Evolutionary conservation across 37 sponge, comb jelly and placozoan species (phyloP).

Genomic region (Amphimedon queenslandica): DNA sequence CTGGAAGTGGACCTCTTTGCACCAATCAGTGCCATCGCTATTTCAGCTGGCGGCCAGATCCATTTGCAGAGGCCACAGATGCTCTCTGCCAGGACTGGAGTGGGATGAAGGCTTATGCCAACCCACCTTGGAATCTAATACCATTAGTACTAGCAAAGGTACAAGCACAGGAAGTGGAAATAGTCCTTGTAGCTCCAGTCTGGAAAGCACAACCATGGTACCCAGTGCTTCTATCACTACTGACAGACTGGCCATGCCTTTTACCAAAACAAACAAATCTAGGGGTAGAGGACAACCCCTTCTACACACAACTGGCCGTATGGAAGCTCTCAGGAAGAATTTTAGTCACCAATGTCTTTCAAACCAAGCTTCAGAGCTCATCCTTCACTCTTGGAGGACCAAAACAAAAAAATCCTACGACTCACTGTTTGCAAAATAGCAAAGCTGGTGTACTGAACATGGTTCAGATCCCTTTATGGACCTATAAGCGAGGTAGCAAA

Average conservation of each 20-base stretch:
- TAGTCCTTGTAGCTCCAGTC: too few relatives aligned
- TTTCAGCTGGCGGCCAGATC: too few relatives aligned
- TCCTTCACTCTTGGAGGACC: constrained; percentile 21
- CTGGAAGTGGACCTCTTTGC: constrained; percentile 12
- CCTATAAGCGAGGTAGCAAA: too few relatives aligned
- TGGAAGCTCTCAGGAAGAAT: constrained; percentile 36
- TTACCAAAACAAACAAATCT: constrained; percentile 11
- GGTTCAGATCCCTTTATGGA: constrained; percentile 14
- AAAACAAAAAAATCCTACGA: too few relatives aligned
- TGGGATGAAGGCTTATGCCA: background rate
- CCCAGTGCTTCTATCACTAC: background rate
- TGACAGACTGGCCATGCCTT: too few relatives aligned
- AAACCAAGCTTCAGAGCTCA: constrained; percentile 9
- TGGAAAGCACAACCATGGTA: too few relatives aligned
- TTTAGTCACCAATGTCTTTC: constrained; percentile 16
- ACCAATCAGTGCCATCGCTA: too few relatives aligned
- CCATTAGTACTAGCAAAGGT: background rate
- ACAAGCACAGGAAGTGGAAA: constrained; percentile 4
- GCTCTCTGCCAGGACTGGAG: background rate
- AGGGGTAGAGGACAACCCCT: constrained; percentile 15
- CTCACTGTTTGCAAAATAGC: constrained; percentile 29
- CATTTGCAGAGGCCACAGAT: constrained; percentile 8
- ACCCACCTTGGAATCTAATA: background rate
- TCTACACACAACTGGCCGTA: constrained; percentile 25
- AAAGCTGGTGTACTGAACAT: constrained; percentile 25